These are phyloP conservation scores for Anadara kagoshimensis DNA, from an alignment of 1,140 invertebrate genomes.

Conservation along the genomic window DNA sequence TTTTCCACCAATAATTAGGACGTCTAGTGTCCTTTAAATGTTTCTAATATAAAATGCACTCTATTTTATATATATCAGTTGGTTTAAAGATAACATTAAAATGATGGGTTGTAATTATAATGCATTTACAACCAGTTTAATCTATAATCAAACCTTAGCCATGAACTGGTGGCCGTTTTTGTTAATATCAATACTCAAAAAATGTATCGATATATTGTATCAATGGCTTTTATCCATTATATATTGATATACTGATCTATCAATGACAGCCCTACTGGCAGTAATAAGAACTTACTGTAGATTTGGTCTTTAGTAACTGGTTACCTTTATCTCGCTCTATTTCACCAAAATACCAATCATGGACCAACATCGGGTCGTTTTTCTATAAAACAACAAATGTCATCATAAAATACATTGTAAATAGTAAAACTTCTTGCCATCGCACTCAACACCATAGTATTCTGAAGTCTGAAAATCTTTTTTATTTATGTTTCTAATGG, in stretches of 20 bases:
- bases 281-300: constrained; percentile 13
- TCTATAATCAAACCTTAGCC: neutral
- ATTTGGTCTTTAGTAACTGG: constrained; percentile 18
- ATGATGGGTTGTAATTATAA: no score
- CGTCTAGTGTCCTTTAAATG: neutral
- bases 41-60: neutral
- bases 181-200: neutral
- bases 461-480: no score
- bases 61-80: neutral
- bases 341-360: constrained; percentile 39
- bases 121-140: neutral
- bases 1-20: neutral
- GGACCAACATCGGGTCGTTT: constrained; percentile 26
- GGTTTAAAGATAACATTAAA: neutral
- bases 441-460: no score
- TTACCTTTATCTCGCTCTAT: constrained; percentile 36
- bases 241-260: no score
- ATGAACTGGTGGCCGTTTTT: neutral
- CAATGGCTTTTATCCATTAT: no score
- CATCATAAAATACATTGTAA: no score
- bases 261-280: no score
- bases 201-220: neutral
- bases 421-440: no score
- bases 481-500: no score
- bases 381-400: no score